phyloP scores from a whole-genome alignment of 2,113 vertebrate genomes.

The Psophia crepitans region DNA sequence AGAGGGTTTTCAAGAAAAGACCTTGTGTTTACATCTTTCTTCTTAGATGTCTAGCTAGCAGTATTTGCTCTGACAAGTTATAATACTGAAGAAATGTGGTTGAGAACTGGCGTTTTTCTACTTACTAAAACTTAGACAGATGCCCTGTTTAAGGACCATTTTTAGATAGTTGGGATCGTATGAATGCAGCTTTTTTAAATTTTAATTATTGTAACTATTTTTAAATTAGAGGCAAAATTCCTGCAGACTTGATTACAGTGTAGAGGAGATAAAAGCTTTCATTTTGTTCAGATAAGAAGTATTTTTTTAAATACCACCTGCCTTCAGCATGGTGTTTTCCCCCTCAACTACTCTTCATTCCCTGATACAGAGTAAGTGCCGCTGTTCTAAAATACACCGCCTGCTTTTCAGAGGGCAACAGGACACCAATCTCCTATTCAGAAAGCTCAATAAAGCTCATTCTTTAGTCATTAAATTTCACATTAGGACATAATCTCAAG shows the following conservation, averaged over 20 bases:
- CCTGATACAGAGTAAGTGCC: accelerated
- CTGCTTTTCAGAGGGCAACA: not conserved
- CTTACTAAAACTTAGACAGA: not conserved
- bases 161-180: not conserved
- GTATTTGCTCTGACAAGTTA: not conserved
- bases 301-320: not conserved
- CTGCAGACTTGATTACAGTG: not conserved
- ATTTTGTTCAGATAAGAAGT: not conserved
- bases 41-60: not conserved
- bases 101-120: not conserved
- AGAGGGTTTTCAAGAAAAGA: not conserved
- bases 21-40: not conserved
- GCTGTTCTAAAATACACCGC: not conserved
- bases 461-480: not conserved
- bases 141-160: not conserved
- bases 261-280: not conserved
- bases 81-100: not conserved
- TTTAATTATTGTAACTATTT: not conserved
- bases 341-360: not conserved
- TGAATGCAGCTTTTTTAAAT: not conserved
- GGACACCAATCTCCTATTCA: not conserved
- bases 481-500: not conserved
- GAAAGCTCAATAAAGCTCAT: not conserved
- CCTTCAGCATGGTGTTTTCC: not conserved
- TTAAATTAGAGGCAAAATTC: not conserved